phyloP scores from a whole-genome alignment of 1,140 invertebrate species.

The Elysia chlorotica region DNA sequence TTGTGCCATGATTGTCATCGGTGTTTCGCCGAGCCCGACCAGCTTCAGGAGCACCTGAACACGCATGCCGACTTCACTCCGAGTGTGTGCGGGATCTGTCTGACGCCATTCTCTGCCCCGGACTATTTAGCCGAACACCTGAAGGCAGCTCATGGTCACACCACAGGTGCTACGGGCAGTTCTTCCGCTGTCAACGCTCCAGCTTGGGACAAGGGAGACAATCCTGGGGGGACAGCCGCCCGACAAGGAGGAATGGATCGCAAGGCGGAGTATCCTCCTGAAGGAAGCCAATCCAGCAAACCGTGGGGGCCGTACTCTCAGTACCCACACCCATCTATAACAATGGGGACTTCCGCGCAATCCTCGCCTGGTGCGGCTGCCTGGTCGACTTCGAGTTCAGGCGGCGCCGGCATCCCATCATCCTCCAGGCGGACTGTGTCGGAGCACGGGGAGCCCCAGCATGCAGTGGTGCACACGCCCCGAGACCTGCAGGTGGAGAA shows the following conservation, averaged over 20 bases:
- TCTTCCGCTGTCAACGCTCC: neutral
- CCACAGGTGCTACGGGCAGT: neutral
- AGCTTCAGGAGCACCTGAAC: conserved; percentile 30
- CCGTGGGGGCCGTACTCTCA: no score
- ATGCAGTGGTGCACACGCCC: conserved; percentile 16
- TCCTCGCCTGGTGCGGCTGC: neutral
- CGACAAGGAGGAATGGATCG: no score
- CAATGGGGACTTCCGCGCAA: neutral
- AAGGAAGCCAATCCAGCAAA: neutral
- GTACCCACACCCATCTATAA: no score
- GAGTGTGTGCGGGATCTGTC: conserved; percentile 26
- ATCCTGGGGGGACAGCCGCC: neutral
- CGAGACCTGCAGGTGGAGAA: conserved; percentile 24
- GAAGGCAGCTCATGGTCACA: conserved; percentile 18
- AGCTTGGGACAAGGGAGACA: neutral
- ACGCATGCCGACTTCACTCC: conserved; percentile 26
- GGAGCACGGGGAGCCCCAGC: neutral
- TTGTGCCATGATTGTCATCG: conserved; percentile 31
- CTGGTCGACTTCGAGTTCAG: neutral
- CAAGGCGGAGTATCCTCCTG: neutral
- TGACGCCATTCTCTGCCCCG: conserved; percentile 1
- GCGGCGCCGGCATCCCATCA: neutral
- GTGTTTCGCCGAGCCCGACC: conserved; percentile 32
- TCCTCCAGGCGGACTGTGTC: no score
- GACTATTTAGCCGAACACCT: conserved; percentile 18